phyloP scores from a whole-genome alignment of 1,140 invertebrate species.

The Palaemon carinicauda region DNA sequence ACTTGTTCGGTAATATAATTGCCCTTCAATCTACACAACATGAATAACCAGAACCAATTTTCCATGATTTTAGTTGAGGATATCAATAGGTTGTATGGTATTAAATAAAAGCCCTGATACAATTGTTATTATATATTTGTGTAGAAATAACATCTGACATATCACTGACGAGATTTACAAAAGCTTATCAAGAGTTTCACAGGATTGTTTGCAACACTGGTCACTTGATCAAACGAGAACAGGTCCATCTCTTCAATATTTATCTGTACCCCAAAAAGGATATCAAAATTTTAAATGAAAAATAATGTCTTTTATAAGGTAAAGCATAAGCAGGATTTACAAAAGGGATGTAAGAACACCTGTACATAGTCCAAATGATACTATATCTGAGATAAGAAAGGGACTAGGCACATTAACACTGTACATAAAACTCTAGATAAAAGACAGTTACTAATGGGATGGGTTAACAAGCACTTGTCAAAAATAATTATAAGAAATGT shows the following conservation, averaged over 20 bases:
- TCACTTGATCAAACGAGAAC: conserved; percentile 18
- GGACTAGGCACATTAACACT: not conserved
- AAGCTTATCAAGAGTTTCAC: conserved; percentile 50
- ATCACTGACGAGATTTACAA: conserved; percentile 49
- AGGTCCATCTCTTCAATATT: not conserved
- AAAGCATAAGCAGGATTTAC: too few relatives aligned
- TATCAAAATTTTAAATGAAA: too few relatives aligned
- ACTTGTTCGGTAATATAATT: too few relatives aligned
- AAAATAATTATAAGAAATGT: not conserved
- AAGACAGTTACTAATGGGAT: not conserved
- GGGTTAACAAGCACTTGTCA: not conserved
- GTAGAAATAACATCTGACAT: conserved; percentile 55
- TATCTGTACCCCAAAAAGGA: not conserved
- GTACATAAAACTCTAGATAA: not conserved
- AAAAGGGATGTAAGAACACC: too few relatives aligned
- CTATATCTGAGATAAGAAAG: not conserved
- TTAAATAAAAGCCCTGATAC: not conserved
- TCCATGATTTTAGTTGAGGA: too few relatives aligned
- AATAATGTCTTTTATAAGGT: too few relatives aligned
- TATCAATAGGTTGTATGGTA: too few relatives aligned
- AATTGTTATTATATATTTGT: conserved; percentile 53
- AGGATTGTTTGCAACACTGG: conserved; percentile 21
- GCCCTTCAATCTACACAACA: too few relatives aligned
- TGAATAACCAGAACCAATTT: too few relatives aligned
- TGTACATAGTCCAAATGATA: too few relatives aligned